Evolutionary conservation across 2,888 invertebrate genomes (phyloP).

Genomic region (Cataglyphis livida): DNA sequence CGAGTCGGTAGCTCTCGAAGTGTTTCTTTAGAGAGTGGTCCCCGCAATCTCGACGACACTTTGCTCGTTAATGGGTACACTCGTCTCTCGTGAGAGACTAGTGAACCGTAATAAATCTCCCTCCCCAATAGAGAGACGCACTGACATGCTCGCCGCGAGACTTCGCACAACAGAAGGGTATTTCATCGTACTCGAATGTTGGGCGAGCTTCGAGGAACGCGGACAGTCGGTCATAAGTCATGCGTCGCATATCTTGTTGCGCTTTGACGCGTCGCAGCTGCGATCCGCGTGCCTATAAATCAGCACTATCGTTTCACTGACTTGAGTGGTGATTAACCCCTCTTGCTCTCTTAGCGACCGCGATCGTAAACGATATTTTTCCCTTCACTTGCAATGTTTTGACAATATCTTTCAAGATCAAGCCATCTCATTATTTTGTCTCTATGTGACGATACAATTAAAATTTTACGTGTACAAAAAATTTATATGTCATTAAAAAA

Average conservation of each 20-base stretch:
- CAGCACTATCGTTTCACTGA: constrained; percentile 23
- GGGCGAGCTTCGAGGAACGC: constrained; percentile 7
- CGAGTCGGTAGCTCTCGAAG: not conserved
- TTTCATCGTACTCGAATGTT: not conserved
- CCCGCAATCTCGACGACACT: constrained; percentile 29
- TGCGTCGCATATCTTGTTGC: constrained; percentile 15
- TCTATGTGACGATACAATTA: too few relatives aligned
- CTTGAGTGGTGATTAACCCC: constrained; percentile 20
- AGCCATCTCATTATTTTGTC: not conserved
- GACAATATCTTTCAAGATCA: not conserved
- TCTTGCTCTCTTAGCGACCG: not conserved
- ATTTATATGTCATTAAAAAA: not conserved
- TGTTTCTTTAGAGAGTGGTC: not conserved
- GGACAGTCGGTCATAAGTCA: constrained; percentile 12
- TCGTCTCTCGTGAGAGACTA: constrained; percentile 23
- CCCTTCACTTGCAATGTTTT: not conserved
- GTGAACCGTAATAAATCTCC: constrained; percentile 37
- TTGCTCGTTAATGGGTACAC: constrained; percentile 28
- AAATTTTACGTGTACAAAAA: not conserved
- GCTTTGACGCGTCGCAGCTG: constrained; percentile 1
- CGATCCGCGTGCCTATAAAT: constrained; percentile 19
- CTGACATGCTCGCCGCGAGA: not conserved
- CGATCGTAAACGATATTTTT: not conserved
- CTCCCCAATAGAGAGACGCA: not conserved
- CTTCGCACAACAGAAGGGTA: constrained; percentile 13